Evolutionary conservation across 2,888 invertebrate genomes (phyloP).

Genomic region (Dryobotodes eremita): DNA sequence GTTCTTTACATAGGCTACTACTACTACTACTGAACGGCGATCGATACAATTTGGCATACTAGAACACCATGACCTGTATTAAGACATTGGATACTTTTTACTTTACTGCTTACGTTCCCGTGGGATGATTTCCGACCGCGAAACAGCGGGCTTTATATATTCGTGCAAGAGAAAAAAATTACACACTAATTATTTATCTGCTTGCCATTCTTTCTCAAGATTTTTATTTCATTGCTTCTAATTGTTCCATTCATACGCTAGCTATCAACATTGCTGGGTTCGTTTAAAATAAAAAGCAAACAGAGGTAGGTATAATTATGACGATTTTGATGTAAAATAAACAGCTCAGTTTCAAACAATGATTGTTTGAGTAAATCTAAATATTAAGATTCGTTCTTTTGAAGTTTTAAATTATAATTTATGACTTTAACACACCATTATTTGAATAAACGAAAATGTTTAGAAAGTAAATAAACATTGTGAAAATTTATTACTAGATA

Average conservation of each 20-base stretch:
- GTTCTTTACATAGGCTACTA: too few species aligned
- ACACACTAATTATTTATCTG: not conserved
- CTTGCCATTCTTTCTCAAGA: too few species aligned
- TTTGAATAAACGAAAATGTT: slow-evolving; percentile 15
- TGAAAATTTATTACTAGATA: slow-evolving; percentile 10
- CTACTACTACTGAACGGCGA: too few species aligned
- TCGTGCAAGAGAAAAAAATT: not conserved
- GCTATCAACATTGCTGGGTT: not conserved
- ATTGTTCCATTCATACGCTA: not conserved
- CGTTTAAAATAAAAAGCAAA: slow-evolving; percentile 1
- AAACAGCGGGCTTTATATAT: not conserved
- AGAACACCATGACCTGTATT: not conserved
- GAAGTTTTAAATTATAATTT: slow-evolving; percentile 11
- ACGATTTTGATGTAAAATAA: not conserved
- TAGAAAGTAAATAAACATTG: slow-evolving; percentile 15
- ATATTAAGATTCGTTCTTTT: slow-evolving; percentile 24
- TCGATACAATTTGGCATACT: too few species aligned
- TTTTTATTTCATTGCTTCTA: too few species aligned
- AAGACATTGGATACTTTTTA: not conserved
- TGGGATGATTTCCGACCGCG: not conserved
- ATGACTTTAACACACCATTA: not conserved
- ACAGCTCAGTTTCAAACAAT: slow-evolving; percentile 4
- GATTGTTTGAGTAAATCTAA: not conserved
- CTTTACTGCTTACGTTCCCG: not conserved
- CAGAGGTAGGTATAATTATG: not conserved